Evolutionary conservation across 1,140 invertebrate species (phyloP), one percentile per base, ranked within the genome.

Genomic region (Mya arenaria): DNA sequence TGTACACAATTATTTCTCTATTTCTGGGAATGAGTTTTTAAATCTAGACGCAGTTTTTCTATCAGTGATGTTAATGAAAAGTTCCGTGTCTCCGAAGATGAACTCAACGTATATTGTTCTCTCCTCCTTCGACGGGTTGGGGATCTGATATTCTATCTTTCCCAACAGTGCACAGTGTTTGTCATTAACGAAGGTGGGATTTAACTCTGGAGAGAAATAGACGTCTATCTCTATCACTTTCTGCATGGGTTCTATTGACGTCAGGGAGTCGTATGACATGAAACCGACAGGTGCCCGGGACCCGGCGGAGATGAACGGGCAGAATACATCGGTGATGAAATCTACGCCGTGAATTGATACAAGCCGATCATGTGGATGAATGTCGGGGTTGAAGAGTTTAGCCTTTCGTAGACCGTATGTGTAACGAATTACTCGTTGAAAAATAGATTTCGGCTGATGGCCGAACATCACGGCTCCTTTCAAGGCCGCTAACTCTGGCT

Each of bases 21-120:
- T 60, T 69, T 80, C 65, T n/a, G 77, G 77, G 28, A 80, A 80
- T 1, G 77, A 69, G 34, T 80, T 80, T 80, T 71, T 80, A 28
- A 80, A 80, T 36, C 39, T 69, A 17, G 77, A 36, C 32, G 77
- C 77, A 25, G 77, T 80, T 80, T 80, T 80, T 6, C 77, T 30
- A 39, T 80, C 77, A 28, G 77, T 80, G 37, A 80, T 71, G 44
- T 80, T 80, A 34, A 80, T 80, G 6, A 80, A 6, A 6, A 95
- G 93, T 89, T 95, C 94, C 2, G 94, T 95, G 58, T 94, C 94
- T 5, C 94, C 94, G 88, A 95, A 95, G 37, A 92, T 92, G 88
- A 95, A 93, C 82, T 93, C 90, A 3, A 94, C 92, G 81, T 94
- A 92, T 37, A 95, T 94, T 88, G 93, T 91, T 71, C 93, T 75